These are phyloP conservation scores for Chalcosyrphus nemorum DNA, from an alignment of 2,888 invertebrate genomes.

Conservation along the genomic window DNA sequence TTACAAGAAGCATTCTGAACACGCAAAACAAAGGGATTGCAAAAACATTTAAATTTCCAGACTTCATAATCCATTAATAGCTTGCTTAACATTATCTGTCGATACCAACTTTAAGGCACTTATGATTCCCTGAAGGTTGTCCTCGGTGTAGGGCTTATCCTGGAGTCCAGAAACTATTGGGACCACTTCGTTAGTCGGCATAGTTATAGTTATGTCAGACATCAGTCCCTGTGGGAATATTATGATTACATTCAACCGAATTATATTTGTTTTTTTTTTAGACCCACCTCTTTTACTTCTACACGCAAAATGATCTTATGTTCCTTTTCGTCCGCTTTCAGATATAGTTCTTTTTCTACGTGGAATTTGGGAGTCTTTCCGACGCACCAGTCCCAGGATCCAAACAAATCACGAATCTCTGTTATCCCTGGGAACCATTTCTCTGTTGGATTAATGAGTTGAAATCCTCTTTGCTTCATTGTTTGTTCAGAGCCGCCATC, in stretches of 20 bases:
- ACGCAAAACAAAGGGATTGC: neutral
- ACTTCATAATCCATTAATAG: conserved; percentile 80
- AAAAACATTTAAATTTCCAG: conserved; percentile 28
- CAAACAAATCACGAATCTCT: conserved; percentile 86
- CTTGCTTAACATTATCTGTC: conserved; percentile 81
- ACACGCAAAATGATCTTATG: conserved; percentile 85
- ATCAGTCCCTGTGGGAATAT: conserved; percentile 75
- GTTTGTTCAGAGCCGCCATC: conserved; percentile 89
- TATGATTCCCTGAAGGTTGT: conserved; percentile 80
- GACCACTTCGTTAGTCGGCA: conserved; percentile 79
- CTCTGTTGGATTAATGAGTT: conserved; percentile 92
- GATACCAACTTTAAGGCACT: conserved; percentile 81
- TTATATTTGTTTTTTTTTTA: too few species aligned
- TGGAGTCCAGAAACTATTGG: conserved; percentile 81
- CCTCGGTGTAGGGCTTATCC: conserved; percentile 79
- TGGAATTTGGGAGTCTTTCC: conserved; percentile 94
- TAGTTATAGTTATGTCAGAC: conserved; percentile 78
- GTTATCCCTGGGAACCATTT: conserved; percentile 93
- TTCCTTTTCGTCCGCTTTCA: conserved; percentile 83
- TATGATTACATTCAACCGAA: too few species aligned
- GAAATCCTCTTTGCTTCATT: conserved; percentile 91
- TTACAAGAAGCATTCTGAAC: neutral
- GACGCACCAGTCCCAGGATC: conserved; percentile 94
- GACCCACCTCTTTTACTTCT: conserved; percentile 81
- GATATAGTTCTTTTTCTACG: conserved; percentile 82